A percentile compares a stretch with the other conserved stretches of the same genome.
These are phyloP conservation scores for Maccullochella peelii DNA, from an alignment of 2,113 vertebrate species.

Conservation along the genomic window DNA sequence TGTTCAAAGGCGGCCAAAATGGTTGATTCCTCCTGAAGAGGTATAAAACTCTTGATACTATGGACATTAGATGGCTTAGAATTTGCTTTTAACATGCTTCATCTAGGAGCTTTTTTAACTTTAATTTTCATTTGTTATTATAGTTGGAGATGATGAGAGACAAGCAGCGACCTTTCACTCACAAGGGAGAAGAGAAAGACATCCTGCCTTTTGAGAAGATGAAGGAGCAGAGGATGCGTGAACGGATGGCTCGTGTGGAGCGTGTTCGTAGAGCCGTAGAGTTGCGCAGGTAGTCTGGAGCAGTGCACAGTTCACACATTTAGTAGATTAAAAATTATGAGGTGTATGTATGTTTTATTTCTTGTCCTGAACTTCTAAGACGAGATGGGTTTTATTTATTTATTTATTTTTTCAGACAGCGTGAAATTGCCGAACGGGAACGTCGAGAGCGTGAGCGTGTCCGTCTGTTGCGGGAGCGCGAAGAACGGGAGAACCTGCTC, in stretches of 20 bases:
- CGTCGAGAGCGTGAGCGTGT: conserved; percentile 90
- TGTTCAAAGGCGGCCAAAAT: conserved; percentile 80
- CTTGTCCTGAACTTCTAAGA: neutral
- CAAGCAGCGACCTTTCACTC: conserved; percentile 86
- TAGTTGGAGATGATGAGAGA: conserved; percentile 86
- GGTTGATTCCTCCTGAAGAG: conserved; percentile 84
- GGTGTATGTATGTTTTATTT: too few species aligned
- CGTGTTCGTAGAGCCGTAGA: conserved; percentile 91
- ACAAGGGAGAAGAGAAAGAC: conserved; percentile 88
- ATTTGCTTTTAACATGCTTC: neutral
- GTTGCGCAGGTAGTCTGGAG: conserved; percentile 88
- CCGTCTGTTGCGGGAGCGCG: conserved; percentile 91
- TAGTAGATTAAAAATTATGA: neutral
- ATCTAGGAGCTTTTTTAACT: neutral
- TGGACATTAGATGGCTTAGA: neutral
- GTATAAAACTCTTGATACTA: conserved; percentile 42
- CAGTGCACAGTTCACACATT: neutral
- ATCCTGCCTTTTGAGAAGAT: conserved; percentile 98
- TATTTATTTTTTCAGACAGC: conserved; percentile 79
- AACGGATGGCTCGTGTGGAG: conserved; percentile 92
- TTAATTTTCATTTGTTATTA: neutral
- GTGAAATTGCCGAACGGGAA: conserved; percentile 92
- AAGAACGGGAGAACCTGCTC: conserved; percentile 94
- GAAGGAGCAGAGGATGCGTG: conserved; percentile 94
- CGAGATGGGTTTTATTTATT: neutral